Percentiles rank a stretch among this genome's conserved stretches.
Conservation (phyloP, 1,140 invertebrate species). For the Platyscapa corneri region DNA sequence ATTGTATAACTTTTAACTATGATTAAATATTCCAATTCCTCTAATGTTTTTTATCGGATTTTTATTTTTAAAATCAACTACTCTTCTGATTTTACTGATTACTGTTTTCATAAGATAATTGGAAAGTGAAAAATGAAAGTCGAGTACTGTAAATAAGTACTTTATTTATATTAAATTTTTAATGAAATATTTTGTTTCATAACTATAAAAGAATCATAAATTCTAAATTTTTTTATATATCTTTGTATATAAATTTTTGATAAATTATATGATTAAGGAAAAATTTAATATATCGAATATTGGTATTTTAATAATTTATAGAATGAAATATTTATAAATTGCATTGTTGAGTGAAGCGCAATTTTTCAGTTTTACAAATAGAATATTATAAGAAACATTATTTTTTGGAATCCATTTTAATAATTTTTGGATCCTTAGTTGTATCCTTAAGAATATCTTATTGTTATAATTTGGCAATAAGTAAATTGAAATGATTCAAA, state of each 20-base stretch:
- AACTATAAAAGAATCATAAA: neutral
- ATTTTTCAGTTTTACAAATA: neutral
- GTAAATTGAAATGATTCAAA: too few species aligned
- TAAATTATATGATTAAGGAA: neutral
- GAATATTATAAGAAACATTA: neutral
- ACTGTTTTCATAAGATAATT: neutral
- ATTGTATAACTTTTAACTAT: neutral
- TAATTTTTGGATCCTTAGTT: too few species aligned
- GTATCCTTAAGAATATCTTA: too few species aligned
- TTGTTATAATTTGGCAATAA: too few species aligned
- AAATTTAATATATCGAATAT: neutral
- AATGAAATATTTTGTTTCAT: conserved; percentile 4
- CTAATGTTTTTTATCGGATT: conserved; percentile 13
- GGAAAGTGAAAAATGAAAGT: conserved; percentile 1
- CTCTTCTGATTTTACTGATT: neutral
- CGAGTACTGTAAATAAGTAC: neutral
- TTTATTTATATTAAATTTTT: conserved; percentile 30
- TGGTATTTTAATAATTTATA: too few species aligned
- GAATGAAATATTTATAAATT: too few species aligned
- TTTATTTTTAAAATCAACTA: neutral
- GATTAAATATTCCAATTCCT: conserved; percentile 1
- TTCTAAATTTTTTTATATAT: neutral
- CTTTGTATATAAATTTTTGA: neutral
- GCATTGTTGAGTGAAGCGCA: too few species aligned
- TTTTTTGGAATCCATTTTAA: too few species aligned